A percentile compares a stretch with the other conserved stretches of the same genome.
These are phyloP conservation scores for Riptortus pedestris DNA, from an alignment of 1,140 invertebrate genomes.

Conservation along the genomic window DNA sequence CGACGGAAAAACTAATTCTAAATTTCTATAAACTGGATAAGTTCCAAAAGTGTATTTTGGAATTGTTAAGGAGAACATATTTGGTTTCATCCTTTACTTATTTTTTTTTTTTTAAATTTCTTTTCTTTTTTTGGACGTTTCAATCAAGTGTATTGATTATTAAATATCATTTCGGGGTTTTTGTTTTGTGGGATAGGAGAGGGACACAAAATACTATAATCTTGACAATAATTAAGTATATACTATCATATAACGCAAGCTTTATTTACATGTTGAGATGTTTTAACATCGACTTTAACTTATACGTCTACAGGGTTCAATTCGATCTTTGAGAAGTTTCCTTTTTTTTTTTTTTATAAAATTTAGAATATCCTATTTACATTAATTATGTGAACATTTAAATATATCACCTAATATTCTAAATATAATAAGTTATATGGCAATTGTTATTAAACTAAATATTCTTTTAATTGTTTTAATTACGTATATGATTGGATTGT, in stretches of 20 bases:
- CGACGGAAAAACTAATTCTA: conserved; percentile 2
- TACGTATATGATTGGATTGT: conserved; percentile 23
- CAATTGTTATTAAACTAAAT: conserved; percentile 25
- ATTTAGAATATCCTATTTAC: conserved; percentile 27
- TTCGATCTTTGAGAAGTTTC: conserved; percentile 27
- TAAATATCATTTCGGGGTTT: neutral
- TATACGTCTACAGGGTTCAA: conserved; percentile 16
- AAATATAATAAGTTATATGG: conserved; percentile 26
- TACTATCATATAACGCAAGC: no score
- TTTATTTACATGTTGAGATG: conserved; percentile 11
- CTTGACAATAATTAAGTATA: conserved; percentile 1
- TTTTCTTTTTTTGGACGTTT: neutral
- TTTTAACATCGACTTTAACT: conserved; percentile 11
- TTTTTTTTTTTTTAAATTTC: neutral
- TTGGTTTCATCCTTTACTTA: neutral
- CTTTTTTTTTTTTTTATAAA: conserved; percentile 27
- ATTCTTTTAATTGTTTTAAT: conserved; percentile 20
- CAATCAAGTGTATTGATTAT: neutral
- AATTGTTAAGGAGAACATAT: neutral
- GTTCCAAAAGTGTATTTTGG: neutral
- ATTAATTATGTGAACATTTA: conserved; percentile 25
- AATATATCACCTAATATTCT: conserved; percentile 28
- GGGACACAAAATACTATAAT: neutral
- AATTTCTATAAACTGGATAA: neutral
- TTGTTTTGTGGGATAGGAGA: neutral